Conservation (phyloP, 1,140 invertebrate species). For the Tyrophagus putrescentiae region DNA sequence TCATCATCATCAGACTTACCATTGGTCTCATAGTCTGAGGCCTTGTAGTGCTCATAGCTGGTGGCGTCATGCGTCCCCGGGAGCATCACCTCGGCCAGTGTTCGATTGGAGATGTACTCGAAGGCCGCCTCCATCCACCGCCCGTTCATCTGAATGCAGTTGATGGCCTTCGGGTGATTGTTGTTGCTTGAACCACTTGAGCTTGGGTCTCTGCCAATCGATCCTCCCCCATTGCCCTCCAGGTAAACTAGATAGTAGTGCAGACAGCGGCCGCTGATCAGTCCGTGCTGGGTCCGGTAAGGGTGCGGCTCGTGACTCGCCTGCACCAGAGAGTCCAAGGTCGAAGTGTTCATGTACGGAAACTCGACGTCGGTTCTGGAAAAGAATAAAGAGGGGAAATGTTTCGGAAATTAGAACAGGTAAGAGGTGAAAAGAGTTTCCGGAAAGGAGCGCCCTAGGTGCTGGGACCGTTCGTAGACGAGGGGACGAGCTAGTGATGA, state of each 20-base stretch:
- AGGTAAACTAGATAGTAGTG: slow-evolving; percentile 41
- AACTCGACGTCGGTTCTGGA: slow-evolving; percentile 22
- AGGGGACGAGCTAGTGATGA: not conserved
- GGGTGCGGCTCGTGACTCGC: slow-evolving; percentile 20
- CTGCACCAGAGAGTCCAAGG: slow-evolving; percentile 27
- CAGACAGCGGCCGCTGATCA: slow-evolving; percentile 21
- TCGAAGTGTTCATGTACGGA: slow-evolving; percentile 22
- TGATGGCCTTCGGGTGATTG: slow-evolving; percentile 32
- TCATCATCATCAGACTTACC: not conserved
- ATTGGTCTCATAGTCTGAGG: not conserved
- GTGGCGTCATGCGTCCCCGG: slow-evolving; percentile 50
- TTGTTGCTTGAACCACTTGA: slow-evolving; percentile 28
- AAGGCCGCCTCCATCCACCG: slow-evolving; percentile 47
- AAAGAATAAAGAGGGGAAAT: too few species aligned
- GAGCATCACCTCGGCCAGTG: slow-evolving; percentile 41
- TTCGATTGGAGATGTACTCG: slow-evolving; percentile 32
- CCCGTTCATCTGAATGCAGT: slow-evolving; percentile 47
- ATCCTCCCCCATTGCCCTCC: slow-evolving; percentile 34
- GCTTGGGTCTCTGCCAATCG: too few species aligned
- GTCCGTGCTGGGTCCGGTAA: not conserved
- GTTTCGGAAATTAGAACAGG: too few species aligned
- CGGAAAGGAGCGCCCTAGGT: too few species aligned
- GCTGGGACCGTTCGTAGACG: not conserved
- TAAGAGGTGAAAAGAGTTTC: too few species aligned
- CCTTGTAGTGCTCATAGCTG: slow-evolving; percentile 36